These are phyloP conservation scores for Orycteropus afer DNA, from an alignment of 2,113 vertebrate species.

Conservation along the genomic window DNA sequence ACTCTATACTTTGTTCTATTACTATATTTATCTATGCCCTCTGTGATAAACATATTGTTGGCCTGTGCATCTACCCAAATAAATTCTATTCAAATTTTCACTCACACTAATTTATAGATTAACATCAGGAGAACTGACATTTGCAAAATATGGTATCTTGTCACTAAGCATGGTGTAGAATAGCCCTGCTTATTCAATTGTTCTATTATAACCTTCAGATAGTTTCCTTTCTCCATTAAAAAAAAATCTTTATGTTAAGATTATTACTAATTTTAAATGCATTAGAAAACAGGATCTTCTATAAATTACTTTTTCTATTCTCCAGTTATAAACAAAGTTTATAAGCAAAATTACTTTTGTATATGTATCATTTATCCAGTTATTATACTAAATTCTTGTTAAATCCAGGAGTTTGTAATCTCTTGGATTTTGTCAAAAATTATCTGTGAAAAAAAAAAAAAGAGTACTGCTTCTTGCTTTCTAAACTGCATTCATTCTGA, in stretches of 20 bases:
- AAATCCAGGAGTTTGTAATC: not conserved
- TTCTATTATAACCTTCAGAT: not conserved
- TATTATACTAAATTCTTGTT: too few species aligned
- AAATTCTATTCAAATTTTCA: not conserved
- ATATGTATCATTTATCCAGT: not conserved
- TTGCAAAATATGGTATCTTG: not conserved
- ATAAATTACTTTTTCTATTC: conserved; percentile 34
- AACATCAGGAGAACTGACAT: not conserved
- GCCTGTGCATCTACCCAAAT: not conserved
- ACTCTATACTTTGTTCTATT: not conserved
- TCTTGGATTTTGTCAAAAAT: not conserved
- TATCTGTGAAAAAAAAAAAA: not conserved
- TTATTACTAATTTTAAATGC: conserved; percentile 24
- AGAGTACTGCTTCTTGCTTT: not conserved
- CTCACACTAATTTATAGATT: not conserved
- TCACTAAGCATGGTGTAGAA: not conserved
- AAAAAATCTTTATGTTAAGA: not conserved
- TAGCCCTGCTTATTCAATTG: not conserved
- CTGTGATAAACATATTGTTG: not conserved
- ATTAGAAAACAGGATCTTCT: not conserved
- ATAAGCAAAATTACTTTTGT: not conserved
- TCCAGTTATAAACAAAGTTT: conserved; percentile 29
- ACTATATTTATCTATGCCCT: not conserved
- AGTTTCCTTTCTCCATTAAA: conserved; percentile 3
- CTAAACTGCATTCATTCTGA: not conserved